phyloP scores from a whole-genome alignment of 2,113 vertebrate genomes.

The Grantiella picta region DNA sequence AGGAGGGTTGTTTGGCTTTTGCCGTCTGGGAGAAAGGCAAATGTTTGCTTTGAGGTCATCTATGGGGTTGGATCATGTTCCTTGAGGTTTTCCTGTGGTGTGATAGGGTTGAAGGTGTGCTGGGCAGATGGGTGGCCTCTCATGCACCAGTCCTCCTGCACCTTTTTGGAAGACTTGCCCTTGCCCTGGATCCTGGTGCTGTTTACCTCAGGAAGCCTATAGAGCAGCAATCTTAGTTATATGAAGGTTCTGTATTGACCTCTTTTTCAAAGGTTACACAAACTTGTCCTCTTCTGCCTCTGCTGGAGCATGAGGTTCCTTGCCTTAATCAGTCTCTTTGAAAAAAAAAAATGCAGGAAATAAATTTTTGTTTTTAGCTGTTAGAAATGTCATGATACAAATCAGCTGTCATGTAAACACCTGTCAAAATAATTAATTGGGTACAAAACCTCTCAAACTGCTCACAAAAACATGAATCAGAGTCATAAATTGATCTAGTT shows the following conservation, averaged over 20 bases:
- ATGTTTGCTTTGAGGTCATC: background rate
- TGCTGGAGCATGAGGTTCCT: background rate
- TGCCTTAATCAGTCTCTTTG: background rate
- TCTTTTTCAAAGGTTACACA: background rate
- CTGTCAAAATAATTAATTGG: background rate
- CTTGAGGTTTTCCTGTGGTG: background rate
- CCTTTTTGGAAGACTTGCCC: background rate
- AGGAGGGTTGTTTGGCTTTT: background rate
- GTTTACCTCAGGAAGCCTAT: background rate
- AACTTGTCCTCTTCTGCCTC: background rate
- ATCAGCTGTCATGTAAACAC: background rate
- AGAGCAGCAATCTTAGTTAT: background rate
- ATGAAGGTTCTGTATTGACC: rapidly evolving
- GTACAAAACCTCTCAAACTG: background rate
- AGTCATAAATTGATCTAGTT: background rate
- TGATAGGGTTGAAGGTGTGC: too few species aligned
- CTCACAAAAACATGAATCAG: background rate
- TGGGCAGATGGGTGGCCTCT: background rate
- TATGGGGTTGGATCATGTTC: rapidly evolving
- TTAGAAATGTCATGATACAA: background rate
- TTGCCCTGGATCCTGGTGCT: background rate
- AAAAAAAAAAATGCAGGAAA: background rate
- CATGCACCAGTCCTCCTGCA: background rate
- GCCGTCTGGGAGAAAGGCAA: background rate
- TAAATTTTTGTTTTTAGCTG: background rate